A percentile compares a stretch with the other conserved stretches of the same genome.
Evolutionary conservation across 2,888 invertebrate genomes (phyloP).

Genomic region (Hirtodrosophila duncani): DNA sequence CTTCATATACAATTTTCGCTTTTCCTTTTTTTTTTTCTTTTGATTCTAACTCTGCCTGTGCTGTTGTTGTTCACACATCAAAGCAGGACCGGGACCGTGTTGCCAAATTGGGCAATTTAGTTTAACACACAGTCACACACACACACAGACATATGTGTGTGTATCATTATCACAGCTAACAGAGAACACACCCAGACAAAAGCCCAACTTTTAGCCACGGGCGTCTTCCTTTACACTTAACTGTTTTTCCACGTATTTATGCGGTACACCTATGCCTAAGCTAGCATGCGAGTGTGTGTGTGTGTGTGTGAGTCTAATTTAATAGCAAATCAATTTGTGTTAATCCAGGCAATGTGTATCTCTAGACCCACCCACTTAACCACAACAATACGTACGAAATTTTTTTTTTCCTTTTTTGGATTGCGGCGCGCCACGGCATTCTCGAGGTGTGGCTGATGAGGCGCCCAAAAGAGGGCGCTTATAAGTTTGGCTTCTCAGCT

Average conservation of each 20-base stretch:
- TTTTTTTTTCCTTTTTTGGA: too few relatives aligned
- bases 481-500: too few relatives aligned
- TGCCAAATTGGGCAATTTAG: constrained; percentile 65
- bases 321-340: constrained; percentile 76
- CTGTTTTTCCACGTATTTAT: constrained; percentile 64
- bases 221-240: constrained; percentile 72
- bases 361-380: constrained; percentile 56
- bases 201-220: constrained; percentile 41
- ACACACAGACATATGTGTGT: constrained; percentile 30
- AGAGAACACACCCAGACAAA: constrained; percentile 39
- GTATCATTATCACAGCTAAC: constrained; percentile 71
- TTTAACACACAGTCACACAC: constrained; percentile 26
- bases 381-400: constrained; percentile 11
- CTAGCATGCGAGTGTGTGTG: constrained; percentile 15
- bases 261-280: constrained; percentile 12
- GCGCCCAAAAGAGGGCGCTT: constrained; percentile 26
- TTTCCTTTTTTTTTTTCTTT: constrained; percentile 12
- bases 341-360: constrained; percentile 50
- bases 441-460: too few relatives aligned
- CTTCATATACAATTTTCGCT: constrained; percentile 23
- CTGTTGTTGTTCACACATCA: constrained; percentile 61
- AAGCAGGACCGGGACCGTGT: constrained; percentile 48
- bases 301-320: constrained; percentile 60
- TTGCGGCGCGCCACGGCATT: too few relatives aligned
- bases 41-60: not conserved